Evolutionary conservation across 1,140 invertebrate species (phyloP), one percentile per base, ranked within the genome.

Genomic region (Chrysoperla carnea): DNA sequence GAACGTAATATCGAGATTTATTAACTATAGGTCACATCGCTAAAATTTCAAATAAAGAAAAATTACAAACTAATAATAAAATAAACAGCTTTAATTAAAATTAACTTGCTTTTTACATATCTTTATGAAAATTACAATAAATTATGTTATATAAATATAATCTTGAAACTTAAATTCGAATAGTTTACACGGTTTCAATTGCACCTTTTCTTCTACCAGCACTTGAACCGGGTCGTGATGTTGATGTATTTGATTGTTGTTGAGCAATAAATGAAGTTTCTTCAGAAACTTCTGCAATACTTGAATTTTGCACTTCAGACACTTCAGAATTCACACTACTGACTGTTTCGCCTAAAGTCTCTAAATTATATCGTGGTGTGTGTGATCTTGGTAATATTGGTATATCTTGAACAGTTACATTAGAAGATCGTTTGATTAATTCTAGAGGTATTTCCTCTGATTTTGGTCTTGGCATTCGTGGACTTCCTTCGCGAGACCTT

Each of bases 361-460:
- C 6, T 17, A 9, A n/a, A 45, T 40, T 27, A 17, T 41, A 9
- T 42, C 35, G 9, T 9, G 52, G 51, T 12, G 54, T 55, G 44
- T 59, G 58, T 3, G 60, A 57, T 36, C 58, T 58, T 49, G 48
- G 60, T 53, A 50, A 29, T 37, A 56, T 54, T 8, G 52, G 46
- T 36, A 60, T 55, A 48, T 59, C 57, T n/a, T 57, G 54, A 14
- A 52, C 52, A 48, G 57, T 61, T 45, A 65, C 62, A n/a, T 59
- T 53, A 1, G 62, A 55, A 27, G 62, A 55, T 43, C 65, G 66
- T 27, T 62, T 62, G 12, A 64, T 66, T 12, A 61, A 49, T 56
- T 89, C 85, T 5, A 91, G 54, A 0, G 84, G 86, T 33, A 91
- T 91, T 53, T 90, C 85, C 54, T 84, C 81, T 37, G 76, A 83